Percentiles rank a stretch among this genome's conserved stretches.
Evolutionary conservation across 2,113 vertebrate genomes (phyloP).

Genomic region (Crotalus tigris): DNA sequence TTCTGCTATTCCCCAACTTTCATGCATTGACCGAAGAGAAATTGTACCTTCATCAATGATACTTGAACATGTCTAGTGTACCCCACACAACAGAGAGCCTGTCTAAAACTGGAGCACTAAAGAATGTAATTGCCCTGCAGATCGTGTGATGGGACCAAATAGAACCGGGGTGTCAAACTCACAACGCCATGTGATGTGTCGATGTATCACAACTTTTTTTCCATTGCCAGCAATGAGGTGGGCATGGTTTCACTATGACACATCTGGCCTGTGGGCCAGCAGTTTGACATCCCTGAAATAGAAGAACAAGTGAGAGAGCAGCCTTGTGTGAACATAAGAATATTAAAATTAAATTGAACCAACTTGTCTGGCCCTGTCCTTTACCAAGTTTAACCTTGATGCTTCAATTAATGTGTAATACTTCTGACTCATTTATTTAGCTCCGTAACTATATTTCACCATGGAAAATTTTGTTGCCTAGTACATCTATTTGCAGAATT

Average conservation of each 20-base stretch:
- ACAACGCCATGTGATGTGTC: no score
- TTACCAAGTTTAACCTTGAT: not conserved
- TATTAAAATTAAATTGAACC: not conserved
- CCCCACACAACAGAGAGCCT: not conserved
- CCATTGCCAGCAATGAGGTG: no score
- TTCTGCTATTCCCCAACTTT: not conserved
- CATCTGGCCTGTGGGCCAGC: no score
- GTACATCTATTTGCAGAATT: not conserved
- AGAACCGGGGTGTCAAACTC: not conserved
- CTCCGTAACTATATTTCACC: not conserved
- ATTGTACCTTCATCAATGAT: not conserved
- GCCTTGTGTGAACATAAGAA: not conserved
- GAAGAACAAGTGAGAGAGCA: not conserved
- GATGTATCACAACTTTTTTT: no score
- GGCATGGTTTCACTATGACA: no score
- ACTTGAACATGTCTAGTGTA: not conserved
- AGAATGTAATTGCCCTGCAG: not conserved
- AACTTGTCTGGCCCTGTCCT: not conserved
- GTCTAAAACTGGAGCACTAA: not conserved
- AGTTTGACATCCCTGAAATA: not conserved
- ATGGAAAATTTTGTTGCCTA: not conserved
- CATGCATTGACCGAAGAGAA: not conserved
- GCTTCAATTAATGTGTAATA: not conserved
- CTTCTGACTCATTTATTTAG: not conserved
- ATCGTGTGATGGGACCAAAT: not conserved